Base-by-base conservation (phyloP, 2,888 invertebrate species). In the Aromia moschata region DNA sequence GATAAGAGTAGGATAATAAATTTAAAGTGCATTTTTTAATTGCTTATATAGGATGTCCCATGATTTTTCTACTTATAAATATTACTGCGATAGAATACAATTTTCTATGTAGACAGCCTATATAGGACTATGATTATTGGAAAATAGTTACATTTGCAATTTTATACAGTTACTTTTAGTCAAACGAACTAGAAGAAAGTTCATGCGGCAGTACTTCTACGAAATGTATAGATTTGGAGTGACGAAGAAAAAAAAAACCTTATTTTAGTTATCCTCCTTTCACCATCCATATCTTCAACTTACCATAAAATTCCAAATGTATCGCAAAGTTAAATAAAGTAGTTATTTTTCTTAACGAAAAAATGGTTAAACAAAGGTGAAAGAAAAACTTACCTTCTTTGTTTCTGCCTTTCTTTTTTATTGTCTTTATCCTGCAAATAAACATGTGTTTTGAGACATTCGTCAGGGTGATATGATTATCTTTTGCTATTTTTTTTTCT, bases 381-480 rank as follows among this genome's bases (percentile, higher is more conserved):
- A 57, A 58, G 60, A 56, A 56, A 65, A 71, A 82, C 85, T 85
- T 84, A 94, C 94, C 94, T 91, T 94, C 94, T 86, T 93, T 94
- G 79, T 92, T 92, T 81, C 91, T 87, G 75, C 89, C 90, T 81
- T 93, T 93, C 84, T 93, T 93, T n/a, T 82, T 93, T 93, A 60
- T 86, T 87, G 75, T 92, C 92, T 81, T 92, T 92, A 72, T 92
- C 92, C 92, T 93, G 87, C 68, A 87, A 79, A 74, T 67, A 74
- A 76, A 72, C 56, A 70, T 61, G 57, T 56, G 56, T 67, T 65
- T 65, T 65, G 58, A 63, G 56, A 60, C 44, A 47, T 16, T 45
- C 31, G 7, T 37, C 17, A 40, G 51, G 16, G 20, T 25, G 14
- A 12, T 3, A 18, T 37, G n/a, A n/a, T n/a, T n/a, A 47, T 15